Evolutionary conservation across 2,797 vertebrate genomes (phyloP), one percentile per base, ranked within the genome.

Genomic region (Ctenosaura bakeri): DNA sequence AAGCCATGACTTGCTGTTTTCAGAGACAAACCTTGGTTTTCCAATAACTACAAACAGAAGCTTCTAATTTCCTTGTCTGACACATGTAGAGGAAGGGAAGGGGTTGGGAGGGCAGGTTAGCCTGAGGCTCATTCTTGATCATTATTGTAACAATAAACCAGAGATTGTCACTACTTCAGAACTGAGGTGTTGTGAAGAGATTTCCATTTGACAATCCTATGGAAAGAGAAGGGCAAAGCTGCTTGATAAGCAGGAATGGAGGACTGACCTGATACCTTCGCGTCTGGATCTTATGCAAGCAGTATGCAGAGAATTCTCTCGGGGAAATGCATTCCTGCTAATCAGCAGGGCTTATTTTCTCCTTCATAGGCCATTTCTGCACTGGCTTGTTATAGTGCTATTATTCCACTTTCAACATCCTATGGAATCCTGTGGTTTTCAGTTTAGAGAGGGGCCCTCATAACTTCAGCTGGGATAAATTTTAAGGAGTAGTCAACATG

Each of bases 401-500:
- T 46, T 46, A 46, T 46, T 46, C 42, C 42, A 46, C 42, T 46
- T 46, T 46, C 4, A 3, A 3, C 42, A 46, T 46, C 42, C 42
- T 46, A 46, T 46, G 42, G 42, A 46, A 46, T 46, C 2, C 42
- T 3, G 42, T 2, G 42, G 42, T 46, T 46, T 42, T 42, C 42
- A 42, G 42, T 42, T 46, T 46, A 46, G 42, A 4, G 42, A 46
- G 42, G 42, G 42, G 42, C 42, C 42, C 4, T 46, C 42, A 46
- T 46, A 46, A 46, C 93, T 95, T 95, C 95, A 95, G 91, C 92
- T 76, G 14, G 6, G 0, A 86, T 94, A 62, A 91, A 93, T 95
- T 96, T 96, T 96, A 94, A 96, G 94, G 91, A 95, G 69, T 93
- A 94, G 89, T 93, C 94, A 95, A 94, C 59, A 88, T 94, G 92